Evolutionary conservation across 1,140 invertebrate species (phyloP), one percentile per base, ranked within the genome.

Genomic region (Agrilus planipennis): DNA sequence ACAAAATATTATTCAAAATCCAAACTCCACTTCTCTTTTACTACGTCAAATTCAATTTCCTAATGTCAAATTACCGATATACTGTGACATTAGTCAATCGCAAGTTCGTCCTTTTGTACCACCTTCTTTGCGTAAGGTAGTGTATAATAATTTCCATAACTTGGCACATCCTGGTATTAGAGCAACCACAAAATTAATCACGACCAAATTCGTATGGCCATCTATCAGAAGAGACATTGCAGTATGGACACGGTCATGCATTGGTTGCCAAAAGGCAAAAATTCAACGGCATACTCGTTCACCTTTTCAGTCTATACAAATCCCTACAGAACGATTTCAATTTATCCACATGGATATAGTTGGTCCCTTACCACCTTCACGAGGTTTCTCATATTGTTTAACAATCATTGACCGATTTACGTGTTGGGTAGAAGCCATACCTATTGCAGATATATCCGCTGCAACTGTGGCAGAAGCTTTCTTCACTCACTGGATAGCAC

Each of bases 321-420:
- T 46, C 14, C 17, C 44, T 11, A 45, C 45, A 16, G 22, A 16
- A 19, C 45, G 49, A 4, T 58, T 58, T 38, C 43, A 51, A 10
- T 55, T 52, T 7, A 31, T 52, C 9, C 63, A 73, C 47, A 42
- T 72, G 0, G 70, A 73, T 49, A 51, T 74, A 1, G 52, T 73
- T 7, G 62, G 65, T 0, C 68, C 61, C 0, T 34, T 73, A 2
- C 62, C 64, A 17, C 36, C 37, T 2, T 49, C 49, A 0, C 18
- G 57, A 5, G 60, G 52, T 11, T 55, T 42, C 27, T 25, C 18
- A 10, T 70, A 70, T 39, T 45, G 48, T 9, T 46, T 71, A 1
- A 71, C 67, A 0, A 52, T 56, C 6, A 61, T 69, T 3, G 62
- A 70, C 39, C 37, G 62, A 4, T 69, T 58, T 43, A 62, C 64